These are phyloP conservation scores for Cyprinodon diabolis DNA, from an alignment of 2,797 vertebrate genomes.

Conservation along the genomic window DNA sequence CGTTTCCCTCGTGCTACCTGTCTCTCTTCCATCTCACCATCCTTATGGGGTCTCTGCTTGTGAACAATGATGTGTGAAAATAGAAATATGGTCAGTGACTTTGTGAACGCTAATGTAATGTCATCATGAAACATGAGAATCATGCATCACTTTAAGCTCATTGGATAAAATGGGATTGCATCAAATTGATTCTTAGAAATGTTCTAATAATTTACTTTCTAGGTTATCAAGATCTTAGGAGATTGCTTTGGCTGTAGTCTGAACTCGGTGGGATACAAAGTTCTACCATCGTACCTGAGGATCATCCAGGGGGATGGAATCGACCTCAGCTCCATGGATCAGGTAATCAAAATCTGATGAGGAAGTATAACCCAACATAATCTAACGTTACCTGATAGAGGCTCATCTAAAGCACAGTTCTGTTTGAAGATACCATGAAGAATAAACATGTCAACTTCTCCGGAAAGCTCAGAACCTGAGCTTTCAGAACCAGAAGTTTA, in stretches of 20 bases:
- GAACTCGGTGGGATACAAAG: slow-evolving; percentile 80
- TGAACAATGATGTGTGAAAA: no score
- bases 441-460: no score
- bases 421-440: no score
- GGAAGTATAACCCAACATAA: no score
- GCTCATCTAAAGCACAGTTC: no score
- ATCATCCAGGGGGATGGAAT: slow-evolving; percentile 85
- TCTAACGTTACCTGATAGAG: background rate
- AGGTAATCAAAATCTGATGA: slow-evolving; percentile 59
- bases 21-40: no score
- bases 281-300: slow-evolving; percentile 80
- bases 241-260: slow-evolving; percentile 77
- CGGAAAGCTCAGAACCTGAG: no score
- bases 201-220: background rate
- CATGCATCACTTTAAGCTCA: background rate
- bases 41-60: no score
- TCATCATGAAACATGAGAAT: background rate
- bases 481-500: no score
- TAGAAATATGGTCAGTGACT: no score
- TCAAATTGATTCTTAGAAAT: background rate
- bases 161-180: background rate
- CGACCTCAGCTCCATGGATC: slow-evolving; percentile 75
- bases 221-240: slow-evolving; percentile 83
- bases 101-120: background rate
- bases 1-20: no score